Percentiles rank a stretch among this genome's conserved stretches.
These are phyloP conservation scores for Acronicta psi DNA, from an alignment of 2,888 invertebrate genomes.

Conservation along the genomic window DNA sequence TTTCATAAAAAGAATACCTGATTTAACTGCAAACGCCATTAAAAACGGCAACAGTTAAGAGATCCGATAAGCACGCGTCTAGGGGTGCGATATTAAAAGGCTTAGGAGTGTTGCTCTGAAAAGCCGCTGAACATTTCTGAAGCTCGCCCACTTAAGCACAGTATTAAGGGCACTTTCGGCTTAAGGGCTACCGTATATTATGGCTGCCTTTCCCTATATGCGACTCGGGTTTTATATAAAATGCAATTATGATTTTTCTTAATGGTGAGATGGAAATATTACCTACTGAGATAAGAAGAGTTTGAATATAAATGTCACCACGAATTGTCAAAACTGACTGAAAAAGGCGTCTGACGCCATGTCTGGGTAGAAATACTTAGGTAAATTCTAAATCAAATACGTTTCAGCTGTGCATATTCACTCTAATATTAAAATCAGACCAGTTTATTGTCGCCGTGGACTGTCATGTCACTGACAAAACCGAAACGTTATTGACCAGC, in stretches of 20 bases:
- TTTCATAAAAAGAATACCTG: conserved; percentile 45
- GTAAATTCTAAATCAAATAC: too few relatives aligned
- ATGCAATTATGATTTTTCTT: conserved; percentile 21
- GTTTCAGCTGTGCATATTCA: too few relatives aligned
- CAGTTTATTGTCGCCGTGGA: too few relatives aligned
- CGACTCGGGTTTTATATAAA: conserved; percentile 58
- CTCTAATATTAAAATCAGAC: too few relatives aligned
- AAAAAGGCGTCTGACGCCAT: too few relatives aligned
- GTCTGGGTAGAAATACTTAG: too few relatives aligned
- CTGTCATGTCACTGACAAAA: too few relatives aligned
- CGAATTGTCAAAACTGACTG: too few relatives aligned
- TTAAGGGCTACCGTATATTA: conserved; percentile 84
- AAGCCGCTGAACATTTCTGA: conserved; percentile 85
- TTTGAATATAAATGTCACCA: too few relatives aligned
- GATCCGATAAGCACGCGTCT: conserved; percentile 73
- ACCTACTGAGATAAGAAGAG: too few relatives aligned
- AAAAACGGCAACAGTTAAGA: conserved; percentile 75
- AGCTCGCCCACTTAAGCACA: conserved; percentile 86
- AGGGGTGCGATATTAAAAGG: conserved; percentile 87
- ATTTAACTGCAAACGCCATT: conserved; percentile 71
- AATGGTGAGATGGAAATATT: background rate
- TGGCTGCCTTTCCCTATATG: conserved; percentile 74
- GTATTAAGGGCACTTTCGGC: conserved; percentile 87
- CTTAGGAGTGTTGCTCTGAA: conserved; percentile 87
- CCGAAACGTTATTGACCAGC: too few relatives aligned